These are phyloP conservation scores for Urocolius indicus DNA, from an alignment of 2,113 vertebrate species.

Conservation along the genomic window DNA sequence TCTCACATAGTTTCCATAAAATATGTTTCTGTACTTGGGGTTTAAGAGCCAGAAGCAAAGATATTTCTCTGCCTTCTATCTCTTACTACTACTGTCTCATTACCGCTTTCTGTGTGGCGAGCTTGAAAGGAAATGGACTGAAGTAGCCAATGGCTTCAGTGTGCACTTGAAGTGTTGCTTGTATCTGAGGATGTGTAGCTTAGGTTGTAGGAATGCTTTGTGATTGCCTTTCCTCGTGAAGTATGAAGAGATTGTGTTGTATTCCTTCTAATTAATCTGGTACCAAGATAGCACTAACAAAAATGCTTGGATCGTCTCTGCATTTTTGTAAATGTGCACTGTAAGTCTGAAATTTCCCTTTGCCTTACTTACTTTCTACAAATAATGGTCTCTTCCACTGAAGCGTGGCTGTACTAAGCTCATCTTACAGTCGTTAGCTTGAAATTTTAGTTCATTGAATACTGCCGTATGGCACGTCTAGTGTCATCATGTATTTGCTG, in stretches of 20 bases:
- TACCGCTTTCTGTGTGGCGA: not conserved
- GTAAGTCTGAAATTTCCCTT: not conserved
- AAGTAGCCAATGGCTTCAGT: not conserved
- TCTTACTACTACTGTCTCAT: not conserved
- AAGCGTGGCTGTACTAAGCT: not conserved
- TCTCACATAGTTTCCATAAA: not conserved
- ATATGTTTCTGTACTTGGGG: not conserved
- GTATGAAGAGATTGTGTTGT: not conserved
- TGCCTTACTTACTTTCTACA: not conserved
- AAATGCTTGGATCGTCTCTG: not conserved
- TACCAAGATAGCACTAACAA: not conserved
- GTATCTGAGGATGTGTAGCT: not conserved
- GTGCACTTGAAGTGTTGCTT: constrained; percentile 64
- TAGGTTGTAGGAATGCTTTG: not conserved
- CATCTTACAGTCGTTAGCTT: not conserved
- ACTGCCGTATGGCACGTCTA: not conserved
- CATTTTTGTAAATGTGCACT: not conserved
- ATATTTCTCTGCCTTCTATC: not conserved
- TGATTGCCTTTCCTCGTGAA: not conserved
- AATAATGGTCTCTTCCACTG: not conserved
- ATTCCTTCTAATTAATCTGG: not conserved
- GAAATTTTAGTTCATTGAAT: not conserved
- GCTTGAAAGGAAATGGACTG: not conserved
- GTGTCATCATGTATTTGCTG: not conserved
- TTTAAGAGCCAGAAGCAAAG: not conserved